Base-by-base conservation (phyloP, 2,888 invertebrate species). In the Drosophila pseudotakahashii region DNA sequence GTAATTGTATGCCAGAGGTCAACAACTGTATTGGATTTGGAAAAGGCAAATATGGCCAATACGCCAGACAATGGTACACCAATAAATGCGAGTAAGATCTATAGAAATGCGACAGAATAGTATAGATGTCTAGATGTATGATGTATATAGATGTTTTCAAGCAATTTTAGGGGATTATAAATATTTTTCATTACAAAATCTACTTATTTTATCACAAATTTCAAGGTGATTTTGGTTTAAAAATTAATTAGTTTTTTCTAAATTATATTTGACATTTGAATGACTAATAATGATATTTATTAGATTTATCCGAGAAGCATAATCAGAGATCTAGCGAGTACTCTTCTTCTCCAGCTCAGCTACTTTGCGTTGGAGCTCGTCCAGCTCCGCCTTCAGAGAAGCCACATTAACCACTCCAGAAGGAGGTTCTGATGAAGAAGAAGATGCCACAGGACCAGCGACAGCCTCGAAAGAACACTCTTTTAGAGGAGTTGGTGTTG, bases 1-100 rank as follows among this genome's bases (percentile, higher is more conserved):
- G 34, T 34, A 77, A 69, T 77, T 78, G 75, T 78, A 87, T 81
- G 74, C 55, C 81, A 83, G 73, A 85, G 83, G 78, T 84, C 74
- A 79, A 58, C 67, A 68, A 47, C 60, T 73, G 66, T 77, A 70
- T 66, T 78, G 73, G 57, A 62, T 66, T 70, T 54, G 44, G 48
- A 60, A 51, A 63, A 66, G 36, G 52, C 50, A 64, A 73, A 63
- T 48, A 64, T 11, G 52, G 68, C 36, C 10, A 45, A 34, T 4
- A 26, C 13, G n/a, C 14, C 53, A 55, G 9, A 41, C 19, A 42
- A 32, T 32, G 41, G 32, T 14, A 16, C 30, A 36, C 10, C 26
- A n/a, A 36, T 61, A 47, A 53, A 36, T 48, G 23, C 16, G 30
- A 37, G 7, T 13, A 16, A 30, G 2, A 13, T 45, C 1, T 19